Evolutionary conservation across 2,113 vertebrate genomes (phyloP).

Genomic region (Podarcis raffonei): DNA sequence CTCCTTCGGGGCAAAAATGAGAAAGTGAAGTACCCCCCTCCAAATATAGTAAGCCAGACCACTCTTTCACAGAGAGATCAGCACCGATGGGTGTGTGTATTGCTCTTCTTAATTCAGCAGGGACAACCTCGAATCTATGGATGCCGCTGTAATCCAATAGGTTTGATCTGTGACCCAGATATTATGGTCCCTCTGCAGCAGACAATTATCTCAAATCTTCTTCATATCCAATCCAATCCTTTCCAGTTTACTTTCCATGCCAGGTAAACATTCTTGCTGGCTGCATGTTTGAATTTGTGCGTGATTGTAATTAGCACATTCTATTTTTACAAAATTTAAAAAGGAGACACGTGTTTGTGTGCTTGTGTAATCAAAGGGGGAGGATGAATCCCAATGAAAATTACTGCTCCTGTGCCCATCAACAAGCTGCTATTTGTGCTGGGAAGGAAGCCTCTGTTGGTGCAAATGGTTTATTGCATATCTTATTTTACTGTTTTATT

Average conservation of each 20-base stretch:
- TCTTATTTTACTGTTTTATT: neutral
- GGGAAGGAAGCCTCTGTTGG: neutral
- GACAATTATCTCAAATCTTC: neutral
- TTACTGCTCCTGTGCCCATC: neutral
- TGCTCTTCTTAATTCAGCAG: neutral
- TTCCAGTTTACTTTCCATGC: neutral
- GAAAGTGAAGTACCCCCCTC: neutral
- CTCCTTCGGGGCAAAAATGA: neutral
- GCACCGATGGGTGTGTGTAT: neutral
- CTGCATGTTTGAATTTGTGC: neutral
- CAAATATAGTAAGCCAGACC: fast-evolving
- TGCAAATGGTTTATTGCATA: neutral
- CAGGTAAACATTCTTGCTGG: neutral
- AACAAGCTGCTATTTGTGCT: neutral
- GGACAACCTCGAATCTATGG: neutral
- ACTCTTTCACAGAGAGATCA: neutral
- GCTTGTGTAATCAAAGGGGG: too few species aligned
- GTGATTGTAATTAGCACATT: neutral
- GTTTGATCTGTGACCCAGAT: neutral
- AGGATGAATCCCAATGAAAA: neutral
- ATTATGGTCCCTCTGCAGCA: neutral
- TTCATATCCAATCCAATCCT: neutral
- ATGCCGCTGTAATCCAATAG: neutral
- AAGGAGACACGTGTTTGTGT: too few species aligned
- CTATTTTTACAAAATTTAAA: neutral